A percentile compares a stretch with the other conserved stretches of the same genome.
Conservation (phyloP, 2,797 vertebrate species). For the Myotis planiceps region DNA sequence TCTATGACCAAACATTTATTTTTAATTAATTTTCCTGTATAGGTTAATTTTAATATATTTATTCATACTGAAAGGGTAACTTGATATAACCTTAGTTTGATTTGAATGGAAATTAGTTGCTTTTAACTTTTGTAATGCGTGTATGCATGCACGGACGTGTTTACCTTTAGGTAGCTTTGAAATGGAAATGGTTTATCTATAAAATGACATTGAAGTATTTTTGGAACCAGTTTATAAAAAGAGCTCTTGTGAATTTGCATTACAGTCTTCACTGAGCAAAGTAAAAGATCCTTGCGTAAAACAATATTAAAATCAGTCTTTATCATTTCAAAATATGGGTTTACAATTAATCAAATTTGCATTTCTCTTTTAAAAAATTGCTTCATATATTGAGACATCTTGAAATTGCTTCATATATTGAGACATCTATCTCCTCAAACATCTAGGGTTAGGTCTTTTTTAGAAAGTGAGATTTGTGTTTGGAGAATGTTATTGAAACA, state of each 20-base stretch:
- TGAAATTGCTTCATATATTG: not conserved
- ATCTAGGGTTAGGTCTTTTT: not conserved
- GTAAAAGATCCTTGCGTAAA: not conserved
- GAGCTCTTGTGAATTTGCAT: not conserved
- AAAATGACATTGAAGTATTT: not conserved
- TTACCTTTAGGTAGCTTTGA: conserved; percentile 26
- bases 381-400: not conserved
- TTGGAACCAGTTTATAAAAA: not conserved
- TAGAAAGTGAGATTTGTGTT: not conserved
- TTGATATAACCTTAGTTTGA: not conserved
- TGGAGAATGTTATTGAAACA: not conserved
- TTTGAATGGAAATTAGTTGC: not conserved
- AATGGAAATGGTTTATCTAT: not conserved
- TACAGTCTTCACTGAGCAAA: not conserved
- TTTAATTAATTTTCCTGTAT: not conserved
- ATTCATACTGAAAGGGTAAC: not conserved
- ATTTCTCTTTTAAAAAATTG: not conserved
- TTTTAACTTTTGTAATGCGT: not conserved
- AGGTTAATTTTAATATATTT: conserved; percentile 4
- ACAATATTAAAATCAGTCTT: not conserved
- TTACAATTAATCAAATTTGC: not conserved
- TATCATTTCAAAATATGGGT: not conserved
- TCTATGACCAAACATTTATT: not conserved
- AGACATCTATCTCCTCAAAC: not conserved
- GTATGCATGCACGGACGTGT: not conserved